Base-by-base conservation (phyloP, 2,888 invertebrate genomes). In the Crocallis elinguaria region DNA sequence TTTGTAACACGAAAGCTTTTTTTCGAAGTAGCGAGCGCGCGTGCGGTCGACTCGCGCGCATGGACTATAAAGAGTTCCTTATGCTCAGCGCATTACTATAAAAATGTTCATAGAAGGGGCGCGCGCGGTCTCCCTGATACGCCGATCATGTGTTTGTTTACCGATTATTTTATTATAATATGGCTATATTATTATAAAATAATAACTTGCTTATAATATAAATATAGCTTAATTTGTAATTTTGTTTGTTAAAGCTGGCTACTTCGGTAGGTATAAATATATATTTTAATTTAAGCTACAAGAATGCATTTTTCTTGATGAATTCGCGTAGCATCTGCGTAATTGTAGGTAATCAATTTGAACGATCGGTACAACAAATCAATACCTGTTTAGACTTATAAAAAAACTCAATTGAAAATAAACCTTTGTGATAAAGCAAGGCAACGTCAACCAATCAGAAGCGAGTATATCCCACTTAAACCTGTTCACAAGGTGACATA, bases 41-140 rank as follows among this genome's bases (percentile, higher is more conserved):
- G 90, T 88, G 88, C 89, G 86, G 68, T 67, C 88, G 82, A 79
- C 86, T 85, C 88, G 88, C 88, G 88, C 86, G 88, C 88, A 79
- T 76, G 49, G 73, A 85, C 85, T 84, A 89, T 89, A 90, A 90
- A 88, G 90, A 89, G 79, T 76, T 82, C 90, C 88, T 89, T 90
- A 86, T 90, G 79, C 84, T 79, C 64, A 57, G 70, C 72, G 76
- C 81, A 74, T 81, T 77, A 85, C 77, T 86, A 87, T 86, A 85
- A 85, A 86, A 79, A 74, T 79, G 79, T 70, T 72, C 70, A 72
- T 77, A 73, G 79, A 78, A 79, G 81, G 83, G 82, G 79, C 81
- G 80, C 83, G 75, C 79, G 80, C 78, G 75, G 54, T 67, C 56
- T 57, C 66, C 73, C 70, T 73, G 78, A 79, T 78, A 79, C 64